Evolutionary conservation across 2,888 invertebrate species (phyloP), one percentile per base, ranked within the genome.

Genomic region (Aleiodes leptofemur): DNA sequence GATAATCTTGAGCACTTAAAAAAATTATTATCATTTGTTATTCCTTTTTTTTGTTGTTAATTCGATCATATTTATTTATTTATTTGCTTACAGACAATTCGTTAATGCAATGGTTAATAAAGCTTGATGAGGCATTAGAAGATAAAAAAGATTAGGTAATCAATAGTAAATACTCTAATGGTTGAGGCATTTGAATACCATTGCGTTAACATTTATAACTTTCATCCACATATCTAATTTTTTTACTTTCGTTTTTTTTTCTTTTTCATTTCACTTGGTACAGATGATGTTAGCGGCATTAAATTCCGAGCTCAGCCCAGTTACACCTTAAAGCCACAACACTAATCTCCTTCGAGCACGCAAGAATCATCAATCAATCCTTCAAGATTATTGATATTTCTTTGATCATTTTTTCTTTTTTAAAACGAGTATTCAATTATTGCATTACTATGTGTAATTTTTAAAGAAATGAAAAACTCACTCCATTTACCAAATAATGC

Each of bases 251-350:
- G 83, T 75, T 75, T 78, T 82, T 75, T 75, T 78, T 82, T 82
- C 23, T 23, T 82, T 76, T 76, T 81, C 82, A 79, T 83, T 83
- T 83, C 77, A 81, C 82, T 81, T 48, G 43, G 50, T 70, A 74
- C 79, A 88, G 88, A 85, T 74, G 80, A 86, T 78, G 81, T 84
- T 78, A 82, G 83, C 80, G 84, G 85, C 81, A 83, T 86, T 82
- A 79, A 82, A 69, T 78, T 86, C 76, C 81, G 80, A 43, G 81
- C 83, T 69, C 85, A 86, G 81, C 85, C 83, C 77, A 80, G 80
- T 80, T 66, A 83, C 79, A 82, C 79, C 76, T 82, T 82, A 83
- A 83, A 83, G 81, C 76, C 82, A 82, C 81, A 78, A 66, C 79
- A 84, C 66, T 85, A 83, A 84, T 73, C 74, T 74, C 74, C 69